A percentile compares a stretch with the other conserved stretches of the same genome.
Conservation (phyloP, 2,113 vertebrate species). For the Narcine bancroftii region DNA sequence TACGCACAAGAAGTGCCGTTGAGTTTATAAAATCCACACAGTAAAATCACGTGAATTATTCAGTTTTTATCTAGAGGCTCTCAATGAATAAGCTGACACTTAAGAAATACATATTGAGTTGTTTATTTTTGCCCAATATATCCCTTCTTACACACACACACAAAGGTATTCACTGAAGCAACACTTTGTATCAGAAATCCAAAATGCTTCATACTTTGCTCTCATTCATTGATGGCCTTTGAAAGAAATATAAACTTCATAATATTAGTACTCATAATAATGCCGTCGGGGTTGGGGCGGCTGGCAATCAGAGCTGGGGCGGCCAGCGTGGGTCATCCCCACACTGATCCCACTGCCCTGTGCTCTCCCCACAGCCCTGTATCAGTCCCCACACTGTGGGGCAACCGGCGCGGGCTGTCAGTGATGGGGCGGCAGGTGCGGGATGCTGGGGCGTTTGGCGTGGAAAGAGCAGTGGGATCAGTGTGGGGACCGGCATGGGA, state of each 20-base stretch:
- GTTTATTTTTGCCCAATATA: not conserved
- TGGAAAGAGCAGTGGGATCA: too few species aligned
- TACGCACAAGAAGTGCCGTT: not conserved
- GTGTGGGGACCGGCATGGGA: too few species aligned
- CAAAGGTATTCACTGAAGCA: not conserved
- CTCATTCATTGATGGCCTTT: not conserved
- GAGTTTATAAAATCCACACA: not conserved
- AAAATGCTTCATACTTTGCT: not conserved
- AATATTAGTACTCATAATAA: not conserved
- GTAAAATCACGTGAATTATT: not conserved
- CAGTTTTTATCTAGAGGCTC: not conserved
- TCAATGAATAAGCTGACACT: not conserved
- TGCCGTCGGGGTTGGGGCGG: too few species aligned
- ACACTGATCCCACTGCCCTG: too few species aligned
- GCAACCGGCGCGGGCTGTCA: too few species aligned
- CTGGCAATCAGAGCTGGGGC: too few species aligned
- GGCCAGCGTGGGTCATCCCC: too few species aligned
- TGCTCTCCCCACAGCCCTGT: too few species aligned
- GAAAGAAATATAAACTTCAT: not conserved
- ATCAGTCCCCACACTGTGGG: too few species aligned
- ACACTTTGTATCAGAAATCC: not conserved
- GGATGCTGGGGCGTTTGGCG: too few species aligned
- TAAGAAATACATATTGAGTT: not conserved
- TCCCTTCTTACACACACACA: not conserved
- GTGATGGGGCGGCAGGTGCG: too few species aligned